Percentiles rank a stretch among this genome's conserved stretches.
Conservation (phyloP, 2,888 invertebrate genomes). For the Parnassius smintheus region DNA sequence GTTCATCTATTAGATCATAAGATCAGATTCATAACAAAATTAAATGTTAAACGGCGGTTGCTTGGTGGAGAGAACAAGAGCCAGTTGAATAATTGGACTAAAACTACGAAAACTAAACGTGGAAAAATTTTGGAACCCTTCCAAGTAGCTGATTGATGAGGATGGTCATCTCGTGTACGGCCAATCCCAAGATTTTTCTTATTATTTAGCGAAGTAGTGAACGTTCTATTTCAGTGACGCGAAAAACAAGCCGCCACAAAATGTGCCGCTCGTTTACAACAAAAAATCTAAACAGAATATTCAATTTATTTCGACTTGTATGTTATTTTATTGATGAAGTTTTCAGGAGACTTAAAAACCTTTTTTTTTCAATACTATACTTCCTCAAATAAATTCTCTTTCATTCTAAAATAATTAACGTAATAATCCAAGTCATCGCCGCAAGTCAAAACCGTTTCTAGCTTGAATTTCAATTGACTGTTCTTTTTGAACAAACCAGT, state of each 20-base stretch:
- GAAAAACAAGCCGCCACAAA: conserved; percentile 75
- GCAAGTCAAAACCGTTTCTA: too few species aligned
- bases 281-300: conserved; percentile 37
- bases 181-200: conserved; percentile 80
- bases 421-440: too few species aligned
- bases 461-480: too few species aligned
- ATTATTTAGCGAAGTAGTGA: conserved; percentile 79
- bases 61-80: conserved; percentile 51
- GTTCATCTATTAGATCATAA: neutral
- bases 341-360: too few species aligned
- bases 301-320: neutral
- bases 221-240: conserved; percentile 76
- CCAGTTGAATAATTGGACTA: conserved; percentile 71
- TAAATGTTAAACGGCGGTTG: conserved; percentile 36
- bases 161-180: conserved; percentile 81
- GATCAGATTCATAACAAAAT: conserved; percentile 13
- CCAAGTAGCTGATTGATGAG: conserved; percentile 82
- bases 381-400: too few species aligned
- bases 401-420: too few species aligned
- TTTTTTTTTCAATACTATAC: too few species aligned
- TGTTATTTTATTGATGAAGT: too few species aligned
- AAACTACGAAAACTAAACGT: conserved; percentile 78
- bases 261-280: conserved; percentile 55
- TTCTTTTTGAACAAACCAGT: too few species aligned
- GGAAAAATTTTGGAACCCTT: conserved; percentile 77